Evolutionary conservation across 2,113 vertebrate genomes (phyloP).

Genomic region (Paramisgurnus dabryanus): DNA sequence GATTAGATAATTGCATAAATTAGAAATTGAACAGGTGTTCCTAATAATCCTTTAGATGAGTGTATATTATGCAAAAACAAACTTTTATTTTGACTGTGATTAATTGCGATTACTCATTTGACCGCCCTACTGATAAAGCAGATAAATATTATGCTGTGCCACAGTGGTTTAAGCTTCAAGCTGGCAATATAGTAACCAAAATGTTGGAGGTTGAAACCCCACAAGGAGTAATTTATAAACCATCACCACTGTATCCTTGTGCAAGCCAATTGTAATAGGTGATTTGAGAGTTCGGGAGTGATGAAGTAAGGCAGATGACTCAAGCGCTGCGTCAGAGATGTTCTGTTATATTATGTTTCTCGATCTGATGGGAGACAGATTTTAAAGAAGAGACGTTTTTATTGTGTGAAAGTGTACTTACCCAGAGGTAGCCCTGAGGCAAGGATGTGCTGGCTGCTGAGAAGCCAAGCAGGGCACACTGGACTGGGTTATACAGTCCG

Average conservation of each 20-base stretch:
- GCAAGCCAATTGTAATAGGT: background rate
- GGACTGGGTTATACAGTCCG: slow-evolving; percentile 80
- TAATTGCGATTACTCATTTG: background rate
- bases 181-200: background rate
- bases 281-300: too few species aligned
- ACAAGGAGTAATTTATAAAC: background rate
- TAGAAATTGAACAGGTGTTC: too few species aligned
- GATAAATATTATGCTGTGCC: background rate
- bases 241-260: background rate
- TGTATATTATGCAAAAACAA: too few species aligned
- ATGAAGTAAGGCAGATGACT: background rate
- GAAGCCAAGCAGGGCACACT: slow-evolving; percentile 80
- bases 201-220: background rate
- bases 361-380: background rate
- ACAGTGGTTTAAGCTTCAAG: too few species aligned
- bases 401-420: slow-evolving; percentile 64
- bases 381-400: slow-evolving; percentile 12
- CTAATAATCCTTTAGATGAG: too few species aligned
- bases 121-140: background rate
- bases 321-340: background rate
- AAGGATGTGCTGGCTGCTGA: slow-evolving; percentile 81
- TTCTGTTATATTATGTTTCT: background rate
- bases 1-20: too few species aligned
- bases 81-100: background rate
- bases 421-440: slow-evolving; percentile 88